phyloP scores from a whole-genome alignment of 2,888 invertebrate genomes.

The Cephus sareptanus region DNA sequence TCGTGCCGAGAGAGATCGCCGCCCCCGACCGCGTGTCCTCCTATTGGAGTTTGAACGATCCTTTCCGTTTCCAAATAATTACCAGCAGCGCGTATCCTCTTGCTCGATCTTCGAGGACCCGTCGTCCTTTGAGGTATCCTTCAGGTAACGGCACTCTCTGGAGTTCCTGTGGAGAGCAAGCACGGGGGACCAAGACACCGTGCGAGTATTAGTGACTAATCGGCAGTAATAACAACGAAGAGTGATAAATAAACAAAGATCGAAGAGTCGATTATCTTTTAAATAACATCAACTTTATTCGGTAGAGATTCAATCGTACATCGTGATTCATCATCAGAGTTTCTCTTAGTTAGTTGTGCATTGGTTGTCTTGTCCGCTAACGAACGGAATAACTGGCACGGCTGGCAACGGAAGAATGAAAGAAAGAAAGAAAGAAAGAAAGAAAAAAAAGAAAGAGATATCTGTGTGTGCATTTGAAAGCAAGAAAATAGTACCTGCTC shows the following conservation, averaged over 20 bases:
- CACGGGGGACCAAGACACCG: too few relatives aligned
- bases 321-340: constrained; percentile 35
- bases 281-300: constrained; percentile 63
- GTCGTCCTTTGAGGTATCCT: too few relatives aligned
- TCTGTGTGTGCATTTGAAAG: constrained; percentile 14
- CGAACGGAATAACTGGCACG: constrained; percentile 30
- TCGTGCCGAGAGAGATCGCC: constrained; percentile 22
- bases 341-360: constrained; percentile 52
- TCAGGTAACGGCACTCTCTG: too few relatives aligned
- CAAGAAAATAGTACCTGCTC: too few relatives aligned
- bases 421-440: too few relatives aligned
- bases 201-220: too few relatives aligned
- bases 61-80: constrained; percentile 49
- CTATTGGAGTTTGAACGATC: constrained; percentile 41
- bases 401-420: too few relatives aligned
- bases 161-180: too few relatives aligned
- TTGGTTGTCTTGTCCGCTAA: constrained; percentile 41
- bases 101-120: too few relatives aligned
- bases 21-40: constrained; percentile 25
- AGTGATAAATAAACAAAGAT: too few relatives aligned
- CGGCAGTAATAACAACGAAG: too few relatives aligned
- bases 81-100: constrained; percentile 16
- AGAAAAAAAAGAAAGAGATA: constrained; percentile 25
- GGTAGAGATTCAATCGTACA: constrained; percentile 53
- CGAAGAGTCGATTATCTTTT: constrained; percentile 33